Conservation (phyloP, 2,113 vertebrate species). For the Numenius arquata region DNA sequence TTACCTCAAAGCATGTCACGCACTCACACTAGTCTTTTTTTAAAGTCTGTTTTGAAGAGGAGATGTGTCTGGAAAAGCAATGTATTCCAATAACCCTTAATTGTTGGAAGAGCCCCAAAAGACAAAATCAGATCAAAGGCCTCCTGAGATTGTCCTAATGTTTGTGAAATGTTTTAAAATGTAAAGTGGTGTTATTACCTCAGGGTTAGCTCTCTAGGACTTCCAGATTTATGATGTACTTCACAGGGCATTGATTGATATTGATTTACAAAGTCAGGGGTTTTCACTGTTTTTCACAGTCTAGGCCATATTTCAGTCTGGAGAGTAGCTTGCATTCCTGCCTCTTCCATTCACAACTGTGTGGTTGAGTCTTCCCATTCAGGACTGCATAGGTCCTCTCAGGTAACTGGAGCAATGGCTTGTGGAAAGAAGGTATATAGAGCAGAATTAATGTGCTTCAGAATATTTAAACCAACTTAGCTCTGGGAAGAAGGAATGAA, state of each 20-base stretch:
- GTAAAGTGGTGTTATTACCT: neutral
- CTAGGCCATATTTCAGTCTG: neutral
- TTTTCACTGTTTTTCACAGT: conserved; percentile 2
- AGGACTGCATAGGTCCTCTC: neutral
- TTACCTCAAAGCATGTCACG: neutral
- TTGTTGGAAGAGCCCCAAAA: neutral
- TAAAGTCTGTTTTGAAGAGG: neutral
- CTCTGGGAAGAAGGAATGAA: neutral
- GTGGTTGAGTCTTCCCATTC: neutral
- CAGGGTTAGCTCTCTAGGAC: neutral
- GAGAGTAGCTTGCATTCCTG: neutral
- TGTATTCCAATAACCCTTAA: neutral
- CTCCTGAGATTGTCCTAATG: neutral
- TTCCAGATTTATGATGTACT: conserved; percentile 28
- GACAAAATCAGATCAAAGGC: neutral
- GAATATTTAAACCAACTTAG: neutral
- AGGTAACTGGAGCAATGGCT: neutral
- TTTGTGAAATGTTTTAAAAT: conserved; percentile 20
- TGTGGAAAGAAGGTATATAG: neutral
- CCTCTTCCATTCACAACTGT: neutral
- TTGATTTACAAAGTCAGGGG: conserved; percentile 4
- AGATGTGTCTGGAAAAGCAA: neutral
- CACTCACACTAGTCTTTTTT: neutral
- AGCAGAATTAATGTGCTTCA: neutral
- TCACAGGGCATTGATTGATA: conserved; percentile 35